These are phyloP conservation scores for Drosophila kanapiae DNA, from an alignment of 1,140 invertebrate genomes.

Conservation along the genomic window DNA sequence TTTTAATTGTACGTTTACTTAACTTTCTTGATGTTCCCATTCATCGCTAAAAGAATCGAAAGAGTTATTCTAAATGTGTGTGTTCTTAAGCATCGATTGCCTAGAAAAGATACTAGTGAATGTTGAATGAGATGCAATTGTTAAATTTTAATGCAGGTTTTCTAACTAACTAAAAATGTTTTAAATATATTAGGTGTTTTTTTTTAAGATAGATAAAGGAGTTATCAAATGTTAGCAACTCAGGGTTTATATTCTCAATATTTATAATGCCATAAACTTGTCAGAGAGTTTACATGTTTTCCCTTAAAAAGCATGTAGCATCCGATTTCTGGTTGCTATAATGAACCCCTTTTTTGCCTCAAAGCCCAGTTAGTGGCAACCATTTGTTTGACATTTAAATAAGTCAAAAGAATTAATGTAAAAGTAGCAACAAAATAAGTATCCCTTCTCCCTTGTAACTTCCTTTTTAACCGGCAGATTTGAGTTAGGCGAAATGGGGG, in stretches of 20 bases:
- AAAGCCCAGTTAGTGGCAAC: conserved; percentile 20
- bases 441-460: conserved; percentile 3
- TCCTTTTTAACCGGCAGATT: conserved; percentile 67
- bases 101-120: neutral
- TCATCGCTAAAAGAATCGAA: conserved; percentile 4
- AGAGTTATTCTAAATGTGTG: conserved; percentile 12
- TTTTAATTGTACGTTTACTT: conserved; percentile 45
- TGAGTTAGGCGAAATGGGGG: conserved; percentile 13
- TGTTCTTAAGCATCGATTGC: neutral
- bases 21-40: conserved; percentile 41
- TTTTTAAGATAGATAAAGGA: neutral
- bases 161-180: neutral
- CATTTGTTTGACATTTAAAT: conserved; percentile 70
- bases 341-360: neutral
- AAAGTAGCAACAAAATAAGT: conserved; percentile 30
- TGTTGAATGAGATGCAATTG: conserved; percentile 12
- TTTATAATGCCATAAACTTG: too few relatives aligned
- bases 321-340: neutral
- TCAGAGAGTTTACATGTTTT: neutral
- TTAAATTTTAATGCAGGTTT: neutral
- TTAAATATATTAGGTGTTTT: neutral
- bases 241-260: neutral
- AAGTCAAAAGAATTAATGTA: conserved; percentile 64
- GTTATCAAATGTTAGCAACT: too few relatives aligned
- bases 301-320: neutral